A percentile compares a stretch with the other conserved stretches of the same genome.
phyloP scores from a whole-genome alignment of 1,140 invertebrate species.

The Pogonomyrmex californicus region DNA sequence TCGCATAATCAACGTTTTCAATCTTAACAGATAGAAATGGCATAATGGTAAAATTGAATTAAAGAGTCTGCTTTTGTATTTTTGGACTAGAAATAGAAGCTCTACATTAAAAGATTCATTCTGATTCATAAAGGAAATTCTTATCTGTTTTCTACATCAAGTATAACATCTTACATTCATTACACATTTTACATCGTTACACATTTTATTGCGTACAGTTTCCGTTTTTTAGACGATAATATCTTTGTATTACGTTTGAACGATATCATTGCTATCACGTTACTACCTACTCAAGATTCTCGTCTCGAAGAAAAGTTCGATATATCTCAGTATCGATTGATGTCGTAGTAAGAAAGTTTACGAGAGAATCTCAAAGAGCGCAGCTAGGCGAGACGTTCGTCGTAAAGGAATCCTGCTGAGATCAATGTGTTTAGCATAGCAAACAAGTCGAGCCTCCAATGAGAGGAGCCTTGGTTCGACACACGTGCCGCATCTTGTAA shows the following conservation, averaged over 20 bases:
- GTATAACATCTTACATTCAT: not conserved
- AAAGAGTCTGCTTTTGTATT: not conserved
- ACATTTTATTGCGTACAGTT: not conserved
- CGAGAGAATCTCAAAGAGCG: slow-evolving; percentile 37
- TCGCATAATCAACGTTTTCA: not conserved
- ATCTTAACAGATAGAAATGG: slow-evolving; percentile 14
- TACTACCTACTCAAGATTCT: slow-evolving; percentile 35
- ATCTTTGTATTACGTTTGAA: slow-evolving; percentile 11
- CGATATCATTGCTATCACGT: slow-evolving; percentile 1
- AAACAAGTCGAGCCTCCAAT: slow-evolving; percentile 57
- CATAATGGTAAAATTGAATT: not conserved
- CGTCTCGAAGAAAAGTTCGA: slow-evolving; percentile 30
- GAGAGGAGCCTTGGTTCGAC: slow-evolving; percentile 30
- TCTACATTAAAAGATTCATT: not conserved
- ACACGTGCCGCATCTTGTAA: slow-evolving; percentile 17
- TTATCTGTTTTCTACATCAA: not conserved
- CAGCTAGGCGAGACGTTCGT: slow-evolving; percentile 3
- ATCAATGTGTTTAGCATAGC: slow-evolving; percentile 58
- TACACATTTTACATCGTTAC: not conserved
- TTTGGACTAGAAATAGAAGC: not conserved
- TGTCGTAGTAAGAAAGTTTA: slow-evolving; percentile 39
- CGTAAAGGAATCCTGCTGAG: slow-evolving; percentile 35
- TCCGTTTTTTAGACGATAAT: not conserved
- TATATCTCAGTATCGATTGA: slow-evolving; percentile 38
- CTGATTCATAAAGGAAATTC: not conserved